Conservation (phyloP, 2,113 vertebrate genomes). For the Hemibates koningsi region DNA sequence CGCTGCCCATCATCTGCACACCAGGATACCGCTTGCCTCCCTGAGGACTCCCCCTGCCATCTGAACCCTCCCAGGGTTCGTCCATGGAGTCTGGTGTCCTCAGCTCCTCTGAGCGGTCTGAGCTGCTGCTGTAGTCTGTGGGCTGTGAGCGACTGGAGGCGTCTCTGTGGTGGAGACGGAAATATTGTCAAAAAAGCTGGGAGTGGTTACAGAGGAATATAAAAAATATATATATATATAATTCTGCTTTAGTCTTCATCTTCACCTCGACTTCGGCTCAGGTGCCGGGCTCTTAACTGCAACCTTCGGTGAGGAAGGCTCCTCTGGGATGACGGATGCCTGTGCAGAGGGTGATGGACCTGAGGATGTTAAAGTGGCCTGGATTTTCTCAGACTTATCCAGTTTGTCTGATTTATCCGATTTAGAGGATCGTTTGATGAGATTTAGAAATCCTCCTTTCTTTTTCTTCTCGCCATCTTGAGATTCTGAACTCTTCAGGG, state of each 20-base stretch:
- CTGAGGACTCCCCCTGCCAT: constrained; percentile 81
- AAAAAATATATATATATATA: fast-evolving
- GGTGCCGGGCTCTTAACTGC: constrained; percentile 65
- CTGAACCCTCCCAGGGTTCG: constrained; percentile 76
- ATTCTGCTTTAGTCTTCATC: background rate
- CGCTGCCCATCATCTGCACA: constrained; percentile 89
- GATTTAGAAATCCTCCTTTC: constrained; percentile 90
- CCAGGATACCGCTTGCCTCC: constrained; percentile 79
- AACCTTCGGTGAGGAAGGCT: constrained; percentile 79
- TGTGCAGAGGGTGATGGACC: background rate
- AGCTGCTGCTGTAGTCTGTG: constrained; percentile 72
- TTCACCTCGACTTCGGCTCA: constrained; percentile 67
- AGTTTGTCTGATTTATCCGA: constrained; percentile 52
- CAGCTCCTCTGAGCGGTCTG: constrained; percentile 81
- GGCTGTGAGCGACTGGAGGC: constrained; percentile 46
- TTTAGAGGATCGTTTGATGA: constrained; percentile 87
- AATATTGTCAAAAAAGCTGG: fast-evolving
- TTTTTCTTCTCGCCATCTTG: constrained; percentile 87
- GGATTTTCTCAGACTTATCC: constrained; percentile 61
- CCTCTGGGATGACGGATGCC: constrained; percentile 62
- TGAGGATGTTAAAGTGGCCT: constrained; percentile 36
- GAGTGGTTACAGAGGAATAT: background rate
- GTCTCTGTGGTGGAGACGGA: constrained; percentile 26
- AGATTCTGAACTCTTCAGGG: constrained; percentile 76
- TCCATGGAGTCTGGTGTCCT: constrained; percentile 84